Evolutionary conservation across 2,888 invertebrate species (phyloP).

Genomic region (Pheosia gnoma): DNA sequence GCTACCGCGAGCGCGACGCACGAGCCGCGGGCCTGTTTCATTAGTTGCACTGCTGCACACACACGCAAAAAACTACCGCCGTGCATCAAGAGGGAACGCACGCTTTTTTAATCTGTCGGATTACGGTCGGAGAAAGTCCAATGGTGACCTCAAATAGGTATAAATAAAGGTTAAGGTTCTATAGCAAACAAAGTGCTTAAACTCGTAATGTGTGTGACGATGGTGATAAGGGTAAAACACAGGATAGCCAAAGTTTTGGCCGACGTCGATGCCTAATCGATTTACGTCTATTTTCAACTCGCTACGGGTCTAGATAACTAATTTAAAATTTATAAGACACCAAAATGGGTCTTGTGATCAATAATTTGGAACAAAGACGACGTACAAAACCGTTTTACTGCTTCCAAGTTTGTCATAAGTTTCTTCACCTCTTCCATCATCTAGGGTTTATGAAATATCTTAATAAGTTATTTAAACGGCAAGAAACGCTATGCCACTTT

Average conservation of each 20-base stretch:
- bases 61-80: conserved; percentile 73
- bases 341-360: conserved; percentile 48
- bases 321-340: conserved; percentile 70
- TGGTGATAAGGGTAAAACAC: conserved; percentile 21
- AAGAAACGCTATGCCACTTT: no score
- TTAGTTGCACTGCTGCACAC: conserved; percentile 72
- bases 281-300: conserved; percentile 69
- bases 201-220: conserved; percentile 14
- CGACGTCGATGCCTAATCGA: conserved; percentile 61
- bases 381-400: conserved; percentile 13
- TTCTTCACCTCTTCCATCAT: no score
- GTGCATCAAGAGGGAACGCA: conserved; percentile 77
- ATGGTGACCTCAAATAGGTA: conserved; percentile 26
- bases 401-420: no score
- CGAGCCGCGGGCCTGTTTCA: conserved; percentile 70
- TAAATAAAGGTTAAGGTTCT: conserved; percentile 24
- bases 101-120: conserved; percentile 58
- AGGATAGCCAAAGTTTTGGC: conserved; percentile 42
- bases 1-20: conserved; percentile 73
- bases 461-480: no score
- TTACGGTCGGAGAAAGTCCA: conserved; percentile 15
- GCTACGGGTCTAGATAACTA: conserved; percentile 57
- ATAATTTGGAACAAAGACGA: conserved; percentile 36
- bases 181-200: conserved; percentile 27
- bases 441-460: no score